A percentile compares a stretch with the other conserved stretches of the same genome.
phyloP scores from a whole-genome alignment of 2,888 invertebrate species.

The Dichetophora obliterata region DNA sequence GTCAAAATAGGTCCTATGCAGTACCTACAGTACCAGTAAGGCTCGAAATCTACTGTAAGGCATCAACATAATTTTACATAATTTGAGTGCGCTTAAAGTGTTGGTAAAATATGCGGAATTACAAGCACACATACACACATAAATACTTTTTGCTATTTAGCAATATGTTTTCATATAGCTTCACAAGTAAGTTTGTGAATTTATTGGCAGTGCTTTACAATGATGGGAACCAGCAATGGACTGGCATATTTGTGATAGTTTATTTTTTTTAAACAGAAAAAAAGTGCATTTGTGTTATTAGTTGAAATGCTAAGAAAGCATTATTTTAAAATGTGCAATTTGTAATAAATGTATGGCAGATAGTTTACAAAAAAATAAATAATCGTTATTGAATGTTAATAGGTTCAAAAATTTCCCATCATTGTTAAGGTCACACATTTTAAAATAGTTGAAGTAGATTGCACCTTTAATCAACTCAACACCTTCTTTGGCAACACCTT shows the following conservation, averaged over 20 bases:
- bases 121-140: not conserved
- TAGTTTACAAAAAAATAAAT: no score
- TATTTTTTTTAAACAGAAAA: not conserved
- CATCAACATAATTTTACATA: conserved; percentile 29
- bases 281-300: no score
- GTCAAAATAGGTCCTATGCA: not conserved
- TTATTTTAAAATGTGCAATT: no score
- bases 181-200: not conserved
- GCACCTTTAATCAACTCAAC: conserved; percentile 25
- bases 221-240: not conserved
- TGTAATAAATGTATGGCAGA: no score
- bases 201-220: not conserved
- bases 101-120: not conserved
- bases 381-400: no score
- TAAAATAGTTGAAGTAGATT: not conserved
- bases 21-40: no score
- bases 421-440: no score
- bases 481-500: not conserved
- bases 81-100: conserved; percentile 6
- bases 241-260: not conserved
- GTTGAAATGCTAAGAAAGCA: no score
- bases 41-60: not conserved
- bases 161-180: not conserved
- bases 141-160: not conserved
- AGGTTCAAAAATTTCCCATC: no score